Evolutionary conservation across 2,797 vertebrate species (phyloP), one percentile per base, ranked within the genome.

Genomic region (Karalla daura): DNA sequence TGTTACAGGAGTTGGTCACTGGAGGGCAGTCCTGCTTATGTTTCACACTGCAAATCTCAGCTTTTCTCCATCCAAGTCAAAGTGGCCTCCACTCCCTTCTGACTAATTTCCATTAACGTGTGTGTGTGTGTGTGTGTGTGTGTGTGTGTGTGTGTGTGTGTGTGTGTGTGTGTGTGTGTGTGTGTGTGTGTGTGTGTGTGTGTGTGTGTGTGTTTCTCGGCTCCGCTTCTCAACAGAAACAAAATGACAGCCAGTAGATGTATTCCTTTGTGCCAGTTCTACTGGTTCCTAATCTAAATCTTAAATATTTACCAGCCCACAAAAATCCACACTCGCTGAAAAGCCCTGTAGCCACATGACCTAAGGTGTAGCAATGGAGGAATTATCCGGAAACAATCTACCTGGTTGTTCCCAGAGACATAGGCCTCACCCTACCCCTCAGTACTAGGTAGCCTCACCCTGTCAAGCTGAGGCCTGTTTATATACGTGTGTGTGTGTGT

Each of bases 1-100:
- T 69, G 51, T 84, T 89, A 25, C 77, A 60, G n/a, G 5, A 59
- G 11, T 9, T 21, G 2, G 62, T 52, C 91, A 89, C 87, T 82
- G 28, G 91, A 83, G 81, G 91, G 90, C 85, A 86, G 80, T 74
- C 51, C 62, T 78, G 69, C 24, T 53, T 18, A 23, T 36, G 32
- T 67, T 86, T 81, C 36, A 24, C 44, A 43, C 15, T 65, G 14
- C 18, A 62, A 39, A 39, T 14, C 25, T 68, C 17, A 27, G 1
- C n/a, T 70, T 9, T 3, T 23, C n/a, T 59, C 41, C 23, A 7
- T 49, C 12, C 11, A 39, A 58, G 7, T 36, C 2, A 30, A 70
- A 51, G 14, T 40, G 41, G 14, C 43, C 9, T 36, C 11, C 45
- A 36, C 37, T 81, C 41, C 55, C 45, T 39, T 66, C 21, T 63